These are phyloP conservation scores for Drosophila malerkotliana DNA, from an alignment of 1,140 invertebrate genomes.

Conservation along the genomic window DNA sequence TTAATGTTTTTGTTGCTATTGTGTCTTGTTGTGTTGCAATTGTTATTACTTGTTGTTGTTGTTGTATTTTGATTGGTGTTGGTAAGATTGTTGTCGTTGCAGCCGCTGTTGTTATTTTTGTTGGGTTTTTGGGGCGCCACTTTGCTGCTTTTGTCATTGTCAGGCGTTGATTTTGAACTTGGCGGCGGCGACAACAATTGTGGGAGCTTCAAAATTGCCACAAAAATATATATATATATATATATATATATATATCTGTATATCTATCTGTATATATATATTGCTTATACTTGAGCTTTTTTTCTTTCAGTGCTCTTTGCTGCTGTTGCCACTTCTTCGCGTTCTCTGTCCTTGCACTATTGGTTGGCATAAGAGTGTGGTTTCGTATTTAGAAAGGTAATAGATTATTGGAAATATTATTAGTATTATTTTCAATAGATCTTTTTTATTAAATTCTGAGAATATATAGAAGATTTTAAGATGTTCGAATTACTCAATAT, in stretches of 20 bases:
- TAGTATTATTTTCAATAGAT: slow-evolving; percentile 6
- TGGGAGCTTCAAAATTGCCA: not conserved
- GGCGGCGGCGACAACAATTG: slow-evolving; percentile 20
- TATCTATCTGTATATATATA: not conserved
- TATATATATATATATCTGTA: not conserved
- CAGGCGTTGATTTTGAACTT: slow-evolving; percentile 80
- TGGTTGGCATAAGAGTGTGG: slow-evolving; percentile 15
- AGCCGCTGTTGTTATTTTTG: slow-evolving; percentile 24
- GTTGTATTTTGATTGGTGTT: slow-evolving; percentile 11
- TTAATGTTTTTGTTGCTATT: slow-evolving; percentile 14
- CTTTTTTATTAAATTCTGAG: not conserved
- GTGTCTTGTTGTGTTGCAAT: slow-evolving; percentile 1
- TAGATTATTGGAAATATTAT: slow-evolving; percentile 41
- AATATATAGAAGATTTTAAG: not conserved
- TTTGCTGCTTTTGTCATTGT: slow-evolving; percentile 70
- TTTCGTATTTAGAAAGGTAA: slow-evolving; percentile 27
- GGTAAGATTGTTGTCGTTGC: slow-evolving; percentile 22
- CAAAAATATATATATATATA: not conserved
- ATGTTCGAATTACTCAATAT: too few relatives aligned
- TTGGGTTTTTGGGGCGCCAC: slow-evolving; percentile 50
- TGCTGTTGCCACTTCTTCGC: slow-evolving; percentile 3
- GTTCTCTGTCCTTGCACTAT: slow-evolving; percentile 34
- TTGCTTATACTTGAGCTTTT: slow-evolving; percentile 7
- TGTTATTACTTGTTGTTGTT: not conserved
- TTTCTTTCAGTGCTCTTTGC: not conserved